Conservation (phyloP, 2,888 invertebrate species). For the Drosophila melanosoma region DNA sequence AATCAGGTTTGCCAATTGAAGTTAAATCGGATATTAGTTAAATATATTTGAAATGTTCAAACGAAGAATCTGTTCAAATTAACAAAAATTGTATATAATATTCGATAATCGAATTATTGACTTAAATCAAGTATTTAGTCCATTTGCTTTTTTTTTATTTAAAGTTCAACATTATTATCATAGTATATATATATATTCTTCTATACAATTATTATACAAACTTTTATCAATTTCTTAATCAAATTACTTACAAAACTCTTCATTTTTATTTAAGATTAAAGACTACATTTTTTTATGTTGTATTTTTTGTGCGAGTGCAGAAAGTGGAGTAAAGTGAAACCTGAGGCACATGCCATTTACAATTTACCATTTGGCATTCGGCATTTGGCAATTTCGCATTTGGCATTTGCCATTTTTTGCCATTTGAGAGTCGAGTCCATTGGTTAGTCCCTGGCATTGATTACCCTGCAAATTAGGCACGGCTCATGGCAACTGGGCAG, state of each 20-base stretch:
- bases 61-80: not conserved
- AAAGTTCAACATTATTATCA: not conserved
- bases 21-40: not conserved
- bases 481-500: conserved; percentile 11
- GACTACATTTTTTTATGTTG: not conserved
- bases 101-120: not conserved
- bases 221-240: not conserved
- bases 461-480: conserved; percentile 44
- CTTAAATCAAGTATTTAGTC: not conserved
- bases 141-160: not conserved
- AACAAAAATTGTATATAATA: not conserved
- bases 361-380: not conserved
- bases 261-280: not conserved
- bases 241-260: too few relatives aligned
- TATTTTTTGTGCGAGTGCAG: not conserved
- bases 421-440: not conserved
- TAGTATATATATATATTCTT: too few relatives aligned
- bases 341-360: conserved; percentile 65
- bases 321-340: conserved; percentile 38
- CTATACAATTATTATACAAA: not conserved
- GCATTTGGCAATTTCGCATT: not conserved
- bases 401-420: conserved; percentile 3
- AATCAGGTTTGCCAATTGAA: not conserved
- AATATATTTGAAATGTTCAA: not conserved
- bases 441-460: conserved; percentile 35